Evolutionary conservation across 2,113 vertebrate species (phyloP), one percentile per base, ranked within the genome.

Genomic region (Protobothrops mucrosquamatus): DNA sequence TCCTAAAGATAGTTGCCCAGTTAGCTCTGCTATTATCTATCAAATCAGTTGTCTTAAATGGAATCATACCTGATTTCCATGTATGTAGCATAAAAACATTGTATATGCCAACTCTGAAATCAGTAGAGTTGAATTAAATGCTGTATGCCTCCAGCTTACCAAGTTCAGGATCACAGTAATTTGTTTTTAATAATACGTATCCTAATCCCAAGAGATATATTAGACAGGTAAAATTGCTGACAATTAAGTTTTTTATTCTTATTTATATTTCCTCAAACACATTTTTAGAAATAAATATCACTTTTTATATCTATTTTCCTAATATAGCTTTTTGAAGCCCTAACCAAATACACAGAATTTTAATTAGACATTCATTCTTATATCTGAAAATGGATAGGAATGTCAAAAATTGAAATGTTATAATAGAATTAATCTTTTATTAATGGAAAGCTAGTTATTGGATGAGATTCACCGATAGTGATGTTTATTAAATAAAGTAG

Each of bases 291-390:
- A 81, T 34, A 87, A 10, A 48, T 26, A 46, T 57, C 57, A 51
- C 1, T 51, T 51, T 54, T 2, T 6, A 7, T 34, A 92, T 55
- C 51, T 69, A 74, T 87, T 92, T 89, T 81, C n/a, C 26, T 48
- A 92, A 46, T 15, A 18, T 2, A 81, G 54, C 18, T 92, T 92
- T 54, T 55, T 92, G 85, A 92, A 90, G 85, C 57, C 51, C 9
- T 85, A 20, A 91, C 46, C 43, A 29, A 14, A 89, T 57, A 85
- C 11, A 51, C 59, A 92, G 22, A 26, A 69, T 26, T 39, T 39
- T 64, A 54, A 89, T 57, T 85, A 92, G 43, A 57, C 88, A 93
- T 46, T 93, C 14, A 81, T 29, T 52, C 92, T 61, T 85, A 87
- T 94, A 93, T 29, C 4, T 88, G 64, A 56, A 89, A 87, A 57